A percentile compares a stretch with the other conserved stretches of the same genome.
Evolutionary conservation across 2,113 vertebrate genomes (phyloP).

Genomic region (Chlorodrepanis virens): DNA sequence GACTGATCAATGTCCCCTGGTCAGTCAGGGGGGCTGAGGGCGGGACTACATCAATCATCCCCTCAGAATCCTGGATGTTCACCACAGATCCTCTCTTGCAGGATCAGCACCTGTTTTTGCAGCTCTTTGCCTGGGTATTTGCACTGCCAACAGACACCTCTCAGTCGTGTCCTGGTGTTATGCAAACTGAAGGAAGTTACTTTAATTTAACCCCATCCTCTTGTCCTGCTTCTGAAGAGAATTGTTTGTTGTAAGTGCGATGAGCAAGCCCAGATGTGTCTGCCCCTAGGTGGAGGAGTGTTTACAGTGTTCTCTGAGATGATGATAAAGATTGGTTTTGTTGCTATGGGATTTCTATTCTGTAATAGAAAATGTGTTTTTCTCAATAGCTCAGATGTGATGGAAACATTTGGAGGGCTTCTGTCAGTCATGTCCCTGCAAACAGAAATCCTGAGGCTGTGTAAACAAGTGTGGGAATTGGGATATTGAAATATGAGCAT

Average conservation of each 20-base stretch:
- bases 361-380: not conserved
- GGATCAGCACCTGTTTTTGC: not conserved
- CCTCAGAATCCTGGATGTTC: not conserved
- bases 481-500: not conserved
- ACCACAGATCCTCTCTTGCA: not conserved
- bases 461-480: not conserved
- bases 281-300: not conserved
- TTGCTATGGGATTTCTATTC: not conserved
- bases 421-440: rapidly evolving
- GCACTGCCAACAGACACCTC: not conserved
- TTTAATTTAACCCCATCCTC: not conserved
- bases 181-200: not conserved
- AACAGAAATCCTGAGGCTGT: not conserved
- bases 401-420: not conserved
- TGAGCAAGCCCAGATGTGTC: not conserved
- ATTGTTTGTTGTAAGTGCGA: not conserved
- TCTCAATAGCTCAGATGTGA: not conserved
- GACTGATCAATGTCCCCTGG: not conserved
- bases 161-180: not conserved
- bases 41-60: not conserved
- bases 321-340: not conserved
- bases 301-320: not conserved
- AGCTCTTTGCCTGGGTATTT: not conserved
- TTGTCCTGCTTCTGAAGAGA: not conserved
- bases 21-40: not conserved